phyloP scores from a whole-genome alignment of 2,888 invertebrate genomes.

The Caradrina kadenii region DNA sequence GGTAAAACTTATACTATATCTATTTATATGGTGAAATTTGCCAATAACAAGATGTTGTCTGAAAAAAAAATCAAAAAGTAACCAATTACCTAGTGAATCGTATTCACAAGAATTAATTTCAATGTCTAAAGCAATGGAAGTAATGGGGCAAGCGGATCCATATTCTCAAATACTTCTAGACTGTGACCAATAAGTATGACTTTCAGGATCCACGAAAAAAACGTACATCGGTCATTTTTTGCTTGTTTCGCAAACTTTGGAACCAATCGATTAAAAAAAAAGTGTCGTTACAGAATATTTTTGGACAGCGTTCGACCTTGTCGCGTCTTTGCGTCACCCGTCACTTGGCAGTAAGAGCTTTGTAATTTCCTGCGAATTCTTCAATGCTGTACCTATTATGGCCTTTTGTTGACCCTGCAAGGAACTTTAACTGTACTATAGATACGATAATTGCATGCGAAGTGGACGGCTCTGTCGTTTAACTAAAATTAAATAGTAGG shows the following conservation, averaged over 20 bases:
- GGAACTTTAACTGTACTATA: slow-evolving; percentile 48
- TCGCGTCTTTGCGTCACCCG: slow-evolving; percentile 73
- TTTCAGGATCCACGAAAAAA: slow-evolving; percentile 53
- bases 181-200: slow-evolving; percentile 52
- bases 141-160: slow-evolving; percentile 14
- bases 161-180: slow-evolving; percentile 18
- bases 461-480: slow-evolving; percentile 39
- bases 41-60: too few species aligned
- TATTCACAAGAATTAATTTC: slow-evolving; percentile 5
- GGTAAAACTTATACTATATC: too few species aligned
- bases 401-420: slow-evolving; percentile 65
- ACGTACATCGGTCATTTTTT: slow-evolving; percentile 64
- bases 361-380: slow-evolving; percentile 58
- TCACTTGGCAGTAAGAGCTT: slow-evolving; percentile 62
- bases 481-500: slow-evolving; percentile 54
- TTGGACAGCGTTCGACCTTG: slow-evolving; percentile 75
- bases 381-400: slow-evolving; percentile 62
- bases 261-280: slow-evolving; percentile 73
- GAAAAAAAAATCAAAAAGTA: not conserved
- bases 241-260: slow-evolving; percentile 64
- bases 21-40: too few species aligned
- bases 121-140: slow-evolving; percentile 5
- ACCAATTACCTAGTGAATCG: slow-evolving; percentile 16
- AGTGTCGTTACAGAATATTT: slow-evolving; percentile 77
- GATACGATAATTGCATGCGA: slow-evolving; percentile 44